These are phyloP conservation scores for Donacobius atricapilla DNA, from an alignment of 2,113 vertebrate genomes.

Conservation along the genomic window DNA sequence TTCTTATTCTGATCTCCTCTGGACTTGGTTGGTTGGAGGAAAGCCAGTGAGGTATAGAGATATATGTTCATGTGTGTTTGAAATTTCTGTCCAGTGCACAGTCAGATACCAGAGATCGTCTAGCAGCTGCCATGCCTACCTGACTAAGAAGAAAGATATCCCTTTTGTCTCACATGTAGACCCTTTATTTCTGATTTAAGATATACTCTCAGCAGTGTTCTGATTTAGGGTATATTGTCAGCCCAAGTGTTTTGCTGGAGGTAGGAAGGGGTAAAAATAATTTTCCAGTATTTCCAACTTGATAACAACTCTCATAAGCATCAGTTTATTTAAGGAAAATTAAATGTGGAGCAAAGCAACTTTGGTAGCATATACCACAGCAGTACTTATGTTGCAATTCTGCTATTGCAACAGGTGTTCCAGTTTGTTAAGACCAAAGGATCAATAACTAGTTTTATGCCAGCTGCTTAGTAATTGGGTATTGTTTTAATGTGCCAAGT, in stretches of 20 bases:
- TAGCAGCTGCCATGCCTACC: not conserved
- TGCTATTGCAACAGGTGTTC: not conserved
- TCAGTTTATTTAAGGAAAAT: not conserved
- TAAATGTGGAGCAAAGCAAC: not conserved
- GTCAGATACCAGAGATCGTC: not conserved
- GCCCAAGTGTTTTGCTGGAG: not conserved
- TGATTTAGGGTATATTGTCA: not conserved
- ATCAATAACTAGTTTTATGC: not conserved
- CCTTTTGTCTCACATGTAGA: not conserved
- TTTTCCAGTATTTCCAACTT: not conserved
- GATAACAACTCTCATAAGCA: not conserved
- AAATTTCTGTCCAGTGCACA: not conserved
- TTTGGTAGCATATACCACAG: not conserved
- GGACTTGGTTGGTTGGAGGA: not conserved
- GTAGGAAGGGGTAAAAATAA: not conserved
- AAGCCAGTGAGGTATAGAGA: not conserved
- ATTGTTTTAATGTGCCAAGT: not conserved
- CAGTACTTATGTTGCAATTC: constrained; percentile 8
- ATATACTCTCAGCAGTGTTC: not conserved
- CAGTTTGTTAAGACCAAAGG: not conserved
- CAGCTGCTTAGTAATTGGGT: not conserved
- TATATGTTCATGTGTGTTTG: fast-evolving
- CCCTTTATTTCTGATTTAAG: not conserved
- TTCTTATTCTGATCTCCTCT: not conserved
- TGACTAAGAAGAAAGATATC: not conserved